Conservation (phyloP, 2,888 invertebrate species). For the Lithophane semibrunnea region DNA sequence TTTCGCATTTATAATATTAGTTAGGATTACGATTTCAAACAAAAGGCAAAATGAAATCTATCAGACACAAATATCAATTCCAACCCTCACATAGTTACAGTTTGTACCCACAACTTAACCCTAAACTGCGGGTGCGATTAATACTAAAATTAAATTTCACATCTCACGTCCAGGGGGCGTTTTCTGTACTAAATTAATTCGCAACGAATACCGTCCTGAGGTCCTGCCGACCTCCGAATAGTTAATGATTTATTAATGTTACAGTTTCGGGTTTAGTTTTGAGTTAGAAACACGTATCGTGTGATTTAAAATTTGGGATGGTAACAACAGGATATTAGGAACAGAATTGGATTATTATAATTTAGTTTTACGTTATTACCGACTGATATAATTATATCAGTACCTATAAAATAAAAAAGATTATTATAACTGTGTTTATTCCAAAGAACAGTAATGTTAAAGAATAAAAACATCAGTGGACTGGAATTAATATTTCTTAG, state of each 20-base stretch:
- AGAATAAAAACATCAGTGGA: neutral
- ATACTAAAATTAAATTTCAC: conserved; percentile 82
- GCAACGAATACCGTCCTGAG: conserved; percentile 69
- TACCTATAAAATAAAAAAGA: too few species aligned
- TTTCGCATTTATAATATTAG: too few species aligned
- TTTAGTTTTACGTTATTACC: conserved; percentile 2
- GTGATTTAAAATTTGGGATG: conserved; percentile 53
- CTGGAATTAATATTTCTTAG: neutral
- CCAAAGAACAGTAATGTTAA: neutral
- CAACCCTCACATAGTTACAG: conserved; percentile 61
- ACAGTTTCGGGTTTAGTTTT: conserved; percentile 57
- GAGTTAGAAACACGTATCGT: conserved; percentile 49
- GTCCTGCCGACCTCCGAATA: conserved; percentile 60
- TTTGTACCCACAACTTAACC: conserved; percentile 65
- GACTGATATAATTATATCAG: neutral
- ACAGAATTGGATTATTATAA: conserved; percentile 10
- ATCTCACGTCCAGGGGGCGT: conserved; percentile 76
- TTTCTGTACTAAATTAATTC: conserved; percentile 82
- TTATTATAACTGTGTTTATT: neutral
- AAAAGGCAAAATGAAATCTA: conserved; percentile 41
- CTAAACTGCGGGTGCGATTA: conserved; percentile 72
- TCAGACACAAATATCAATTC: conserved; percentile 61
- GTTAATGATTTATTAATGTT: conserved; percentile 75
- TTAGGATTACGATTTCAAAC: neutral
- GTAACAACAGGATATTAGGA: conserved; percentile 6